These are phyloP conservation scores for Cantharis rufa DNA, from an alignment of 2,888 invertebrate genomes.

Conservation along the genomic window DNA sequence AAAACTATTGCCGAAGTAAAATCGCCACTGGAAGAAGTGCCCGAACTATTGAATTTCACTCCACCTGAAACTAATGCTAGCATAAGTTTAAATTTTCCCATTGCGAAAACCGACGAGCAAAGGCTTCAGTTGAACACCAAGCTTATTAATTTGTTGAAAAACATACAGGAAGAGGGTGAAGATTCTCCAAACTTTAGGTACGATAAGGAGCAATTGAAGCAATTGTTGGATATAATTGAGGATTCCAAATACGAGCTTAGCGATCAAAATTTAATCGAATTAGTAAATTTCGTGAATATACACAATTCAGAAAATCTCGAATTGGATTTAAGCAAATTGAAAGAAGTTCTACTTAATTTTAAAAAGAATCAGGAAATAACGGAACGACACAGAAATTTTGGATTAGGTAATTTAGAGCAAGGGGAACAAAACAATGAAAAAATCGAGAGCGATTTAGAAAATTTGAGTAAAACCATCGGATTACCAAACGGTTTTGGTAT, in stretches of 20 bases:
- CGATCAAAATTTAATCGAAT: constrained; percentile 48
- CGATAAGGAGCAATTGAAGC: constrained; percentile 46
- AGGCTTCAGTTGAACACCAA: constrained; percentile 41
- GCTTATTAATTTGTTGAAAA: constrained; percentile 42
- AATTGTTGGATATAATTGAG: constrained; percentile 46
- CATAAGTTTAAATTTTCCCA: constrained; percentile 23
- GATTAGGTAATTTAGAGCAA: constrained; percentile 32
- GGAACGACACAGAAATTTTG: constrained; percentile 41
- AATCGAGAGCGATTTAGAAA: constrained; percentile 32
- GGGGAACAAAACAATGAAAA: constrained; percentile 24
- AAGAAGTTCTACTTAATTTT: constrained; percentile 46
- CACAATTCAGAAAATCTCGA: constrained; percentile 48
- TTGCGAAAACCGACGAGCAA: constrained; percentile 32
- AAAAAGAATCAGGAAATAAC: constrained; percentile 42
- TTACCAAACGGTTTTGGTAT: constrained; percentile 43
- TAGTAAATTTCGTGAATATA: constrained; percentile 50
- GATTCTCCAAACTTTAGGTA: constrained; percentile 44
- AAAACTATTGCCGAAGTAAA: constrained; percentile 33
- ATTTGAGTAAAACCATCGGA: constrained; percentile 28
- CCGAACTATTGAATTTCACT: constrained; percentile 38
- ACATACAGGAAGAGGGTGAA: constrained; percentile 41
- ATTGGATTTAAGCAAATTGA: constrained; percentile 45
- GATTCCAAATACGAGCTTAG: constrained; percentile 43
- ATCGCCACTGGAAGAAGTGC: constrained; percentile 42
- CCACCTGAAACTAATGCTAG: constrained; percentile 5